phyloP scores from a whole-genome alignment of 2,113 vertebrate species.

The Trogon surrucura region DNA sequence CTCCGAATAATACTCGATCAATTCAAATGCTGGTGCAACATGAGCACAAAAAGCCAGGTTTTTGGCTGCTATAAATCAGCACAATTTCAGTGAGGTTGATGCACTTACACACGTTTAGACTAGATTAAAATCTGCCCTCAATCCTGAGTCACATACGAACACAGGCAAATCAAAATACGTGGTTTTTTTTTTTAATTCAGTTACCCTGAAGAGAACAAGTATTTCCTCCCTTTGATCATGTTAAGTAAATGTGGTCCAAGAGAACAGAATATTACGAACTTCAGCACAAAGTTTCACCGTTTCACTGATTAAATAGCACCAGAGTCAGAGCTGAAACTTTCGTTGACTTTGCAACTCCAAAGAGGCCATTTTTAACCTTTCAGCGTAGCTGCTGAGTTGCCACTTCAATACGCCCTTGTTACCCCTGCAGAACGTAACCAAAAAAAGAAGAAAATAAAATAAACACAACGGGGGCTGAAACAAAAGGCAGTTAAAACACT shows the following conservation, averaged over 20 bases:
- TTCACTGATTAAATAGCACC: background rate
- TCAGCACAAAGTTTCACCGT: background rate
- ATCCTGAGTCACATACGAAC: slow-evolving; percentile 5
- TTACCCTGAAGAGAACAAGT: slow-evolving; percentile 49
- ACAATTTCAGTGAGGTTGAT: background rate
- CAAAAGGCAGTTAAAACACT: slow-evolving; percentile 31
- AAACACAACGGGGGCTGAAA: background rate
- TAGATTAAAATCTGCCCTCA: slow-evolving; percentile 66
- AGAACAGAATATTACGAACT: background rate
- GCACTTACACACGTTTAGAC: slow-evolving; percentile 20
- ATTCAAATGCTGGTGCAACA: background rate
- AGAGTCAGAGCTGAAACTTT: background rate
- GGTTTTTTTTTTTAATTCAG: slow-evolving; percentile 22
- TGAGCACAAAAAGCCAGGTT: background rate
- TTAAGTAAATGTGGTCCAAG: slow-evolving; percentile 15
- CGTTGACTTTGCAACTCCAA: background rate
- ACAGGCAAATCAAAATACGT: slow-evolving; percentile 43
- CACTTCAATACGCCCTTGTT: background rate
- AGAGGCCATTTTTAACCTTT: background rate
- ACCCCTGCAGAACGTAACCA: background rate
- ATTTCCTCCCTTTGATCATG: slow-evolving; percentile 60
- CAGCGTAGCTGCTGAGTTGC: background rate
- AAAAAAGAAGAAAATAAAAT: slow-evolving; percentile 27
- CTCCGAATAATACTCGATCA: background rate
- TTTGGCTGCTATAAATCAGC: slow-evolving; percentile 21